Percentiles rank a stretch among this genome's conserved stretches.
Conservation (phyloP, 2,113 vertebrate genomes). For the Abramis brama region DNA sequence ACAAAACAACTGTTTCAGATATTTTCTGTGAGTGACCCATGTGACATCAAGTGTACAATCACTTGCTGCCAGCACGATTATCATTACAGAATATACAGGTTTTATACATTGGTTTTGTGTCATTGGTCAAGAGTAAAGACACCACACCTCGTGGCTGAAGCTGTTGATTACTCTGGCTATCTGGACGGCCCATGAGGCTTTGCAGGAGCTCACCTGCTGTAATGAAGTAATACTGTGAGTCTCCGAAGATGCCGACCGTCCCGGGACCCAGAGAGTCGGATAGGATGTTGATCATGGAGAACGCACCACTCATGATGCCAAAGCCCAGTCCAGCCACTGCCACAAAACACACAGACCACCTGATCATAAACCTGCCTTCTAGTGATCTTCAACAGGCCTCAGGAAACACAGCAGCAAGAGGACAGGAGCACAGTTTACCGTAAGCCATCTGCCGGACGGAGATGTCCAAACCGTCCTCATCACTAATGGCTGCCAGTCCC, state of each 20-base stretch:
- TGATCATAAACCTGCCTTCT: background rate
- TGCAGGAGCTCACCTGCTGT: slow-evolving; percentile 72
- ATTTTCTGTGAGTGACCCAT: background rate
- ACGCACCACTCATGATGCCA: slow-evolving; percentile 81
- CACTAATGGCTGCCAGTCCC: slow-evolving; percentile 77
- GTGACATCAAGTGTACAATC: background rate
- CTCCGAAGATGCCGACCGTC: slow-evolving; percentile 77
- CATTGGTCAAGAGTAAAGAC: background rate
- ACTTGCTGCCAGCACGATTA: background rate
- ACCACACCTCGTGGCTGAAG: background rate
- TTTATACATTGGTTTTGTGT: background rate
- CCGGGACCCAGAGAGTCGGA: slow-evolving; percentile 76
- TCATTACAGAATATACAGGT: background rate
- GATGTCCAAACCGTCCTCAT: slow-evolving; percentile 75
- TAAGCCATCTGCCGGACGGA: slow-evolving; percentile 82
- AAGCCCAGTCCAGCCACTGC: slow-evolving; percentile 80
- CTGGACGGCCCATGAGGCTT: background rate
- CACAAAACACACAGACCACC: background rate
- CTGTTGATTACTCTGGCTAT: background rate
- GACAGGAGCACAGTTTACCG: slow-evolving; percentile 60
- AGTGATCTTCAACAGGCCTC: background rate
- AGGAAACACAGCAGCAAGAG: slow-evolving; percentile 9
- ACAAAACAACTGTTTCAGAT: too few relatives aligned
- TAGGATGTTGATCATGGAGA: slow-evolving; percentile 82
- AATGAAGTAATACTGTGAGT: slow-evolving; percentile 81